Evolutionary conservation across 1,140 invertebrate genomes (phyloP), one percentile per base, ranked within the genome.

Genomic region (Acromyrmex charruanus): DNA sequence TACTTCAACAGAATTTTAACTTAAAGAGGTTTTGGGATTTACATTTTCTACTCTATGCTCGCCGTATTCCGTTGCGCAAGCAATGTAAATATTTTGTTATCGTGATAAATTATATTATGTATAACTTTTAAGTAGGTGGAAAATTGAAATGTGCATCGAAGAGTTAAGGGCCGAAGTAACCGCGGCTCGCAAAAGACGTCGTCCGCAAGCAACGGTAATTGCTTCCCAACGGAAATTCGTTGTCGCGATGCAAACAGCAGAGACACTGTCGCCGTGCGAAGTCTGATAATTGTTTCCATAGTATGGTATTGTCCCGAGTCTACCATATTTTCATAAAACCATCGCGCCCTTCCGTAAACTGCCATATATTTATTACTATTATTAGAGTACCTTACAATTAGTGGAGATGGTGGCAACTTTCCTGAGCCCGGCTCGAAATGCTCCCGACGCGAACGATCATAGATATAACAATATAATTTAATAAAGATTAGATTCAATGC

Each of bases 331-430:
- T 79, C 75, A 77, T 79, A 85, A 85, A 66, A 85, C 82, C 74
- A 28, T 51, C 51, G 49, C n/a, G 21, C 74, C 75, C 55, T 21
- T 31, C 39, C 44, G 21, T 53, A 44, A 77, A 61, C 49, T 39
- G 74, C 75, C 59, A 79, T 85, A 85, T 66, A 85, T 85, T 85
- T 85, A 85, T 85, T 85, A 85, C 61, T 66, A 85, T 85, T 85
- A 79, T 85, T 85, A 85, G 49, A 85, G 74, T 85, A 55, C 61
- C 82, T 85, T 65, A 85, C 82, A 85, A 79, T 85, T 85, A 85
- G 72, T 55, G 69, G 16, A 75, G 69, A 35, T 79, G 35, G 75
- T 59, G 59, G 59, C 75, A 85, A 85, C 82, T 85, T 85, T 85
- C 63, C 82, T 58, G 74, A 77, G n/a, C 39, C 9, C 59, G 80